phyloP scores from a whole-genome alignment of 1,140 invertebrate species.

The Holcopasites calliopsidis region DNA sequence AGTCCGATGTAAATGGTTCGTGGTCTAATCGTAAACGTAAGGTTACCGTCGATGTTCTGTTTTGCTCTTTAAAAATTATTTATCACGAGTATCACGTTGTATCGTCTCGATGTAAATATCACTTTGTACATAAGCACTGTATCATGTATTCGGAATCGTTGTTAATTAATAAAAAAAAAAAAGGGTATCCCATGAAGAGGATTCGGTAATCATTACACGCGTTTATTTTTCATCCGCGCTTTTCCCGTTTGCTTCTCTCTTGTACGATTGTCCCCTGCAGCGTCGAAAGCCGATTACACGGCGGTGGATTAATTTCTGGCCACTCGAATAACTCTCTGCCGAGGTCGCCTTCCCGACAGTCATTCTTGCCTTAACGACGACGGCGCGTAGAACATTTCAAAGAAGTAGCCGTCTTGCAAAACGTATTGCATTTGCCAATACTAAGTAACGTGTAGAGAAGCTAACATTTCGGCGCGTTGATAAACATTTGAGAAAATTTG shows the following conservation, averaged over 20 bases:
- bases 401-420: too few relatives aligned
- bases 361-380: too few relatives aligned
- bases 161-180: conserved; percentile 78
- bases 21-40: conserved; percentile 37
- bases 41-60: conserved; percentile 55
- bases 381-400: too few relatives aligned
- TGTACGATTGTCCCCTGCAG: conserved; percentile 66
- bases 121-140: conserved; percentile 75
- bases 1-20: conserved; percentile 46
- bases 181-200: conserved; percentile 60
- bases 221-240: neutral
- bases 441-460: too few relatives aligned
- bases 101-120: conserved; percentile 72
- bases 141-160: conserved; percentile 73
- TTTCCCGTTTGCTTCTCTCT: conserved; percentile 52
- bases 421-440: too few relatives aligned
- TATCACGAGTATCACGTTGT: conserved; percentile 64
- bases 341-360: too few relatives aligned
- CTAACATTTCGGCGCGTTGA: too few relatives aligned
- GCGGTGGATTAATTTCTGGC: conserved; percentile 76
- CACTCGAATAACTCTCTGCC: conserved; percentile 18
- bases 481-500: too few relatives aligned
- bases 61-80: conserved; percentile 70
- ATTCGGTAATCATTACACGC: neutral
- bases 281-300: conserved; percentile 76